Base-by-base conservation (phyloP, 2,113 vertebrate genomes). In the Probosciger aterrimus region DNA sequence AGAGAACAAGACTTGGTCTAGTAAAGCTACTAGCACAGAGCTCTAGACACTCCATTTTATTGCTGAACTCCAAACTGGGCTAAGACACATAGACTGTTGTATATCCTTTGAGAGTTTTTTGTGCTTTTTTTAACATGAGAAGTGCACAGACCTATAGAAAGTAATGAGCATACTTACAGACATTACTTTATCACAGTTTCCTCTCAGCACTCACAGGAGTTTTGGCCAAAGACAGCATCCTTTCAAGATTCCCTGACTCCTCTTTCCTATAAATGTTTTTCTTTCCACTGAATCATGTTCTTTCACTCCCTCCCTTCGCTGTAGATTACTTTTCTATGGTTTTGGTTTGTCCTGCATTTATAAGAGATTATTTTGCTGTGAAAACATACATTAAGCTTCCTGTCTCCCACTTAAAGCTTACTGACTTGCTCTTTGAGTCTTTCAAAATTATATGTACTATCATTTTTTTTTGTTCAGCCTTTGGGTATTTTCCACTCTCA, bases 221-320 rank as follows among this genome's bases (percentile, higher is more conserved):
- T 95, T 73, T 77, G 59, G 90, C 88, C 79, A 93, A 90, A 94
- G 71, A 77, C 53, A 93, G 44, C 71, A 90, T 77, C 63, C 75
- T 95, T 95, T 94, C 71, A 92, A 82, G 82, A 78, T 92, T 93
- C 44, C 7, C 39, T 44, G 22, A 86, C 63, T 94, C 57, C 30
- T 96, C 70, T 86, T 95, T 86, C 71, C 25, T 90, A 37, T 37
- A 86, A 91, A 77, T 88, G 88, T 92, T 96, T 95, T 93, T 86
- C 77, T 97, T 96, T 92, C 92, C 88, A 82, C 53, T 94, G 75
- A 93, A 80, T 86, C 49, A 88, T 63, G 71, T 69, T 81, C 68
- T 82, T 95, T 90, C 59, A 80, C 63, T 92, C 79, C 63, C 17
- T 82, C 16, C 28, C n/a, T 88, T 80, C 88, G 52, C 59, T 93